These are phyloP conservation scores for Copidosoma aretas DNA, from an alignment of 2,888 invertebrate genomes.

Conservation along the genomic window DNA sequence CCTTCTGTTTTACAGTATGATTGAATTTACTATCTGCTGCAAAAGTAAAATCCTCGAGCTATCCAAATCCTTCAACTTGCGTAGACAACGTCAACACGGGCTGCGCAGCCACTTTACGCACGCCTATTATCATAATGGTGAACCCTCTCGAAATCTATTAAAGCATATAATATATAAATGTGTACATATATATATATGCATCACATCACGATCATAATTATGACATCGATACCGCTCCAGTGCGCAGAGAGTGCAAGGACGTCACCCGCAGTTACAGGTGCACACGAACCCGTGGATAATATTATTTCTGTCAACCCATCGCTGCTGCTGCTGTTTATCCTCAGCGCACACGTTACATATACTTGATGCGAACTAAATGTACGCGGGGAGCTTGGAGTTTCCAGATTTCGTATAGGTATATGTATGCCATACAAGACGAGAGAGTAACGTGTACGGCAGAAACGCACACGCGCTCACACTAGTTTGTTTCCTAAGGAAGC, in stretches of 20 bases:
- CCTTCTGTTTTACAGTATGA: no score
- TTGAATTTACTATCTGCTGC: no score
- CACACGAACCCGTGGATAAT: conserved; percentile 15
- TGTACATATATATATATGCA: background rate
- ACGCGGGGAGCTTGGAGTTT: conserved; percentile 12
- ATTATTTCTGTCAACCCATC: conserved; percentile 52
- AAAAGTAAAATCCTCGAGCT: no score
- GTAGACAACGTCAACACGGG: no score
- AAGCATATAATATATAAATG: no score
- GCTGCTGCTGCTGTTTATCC: conserved; percentile 48
- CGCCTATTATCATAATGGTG: no score
- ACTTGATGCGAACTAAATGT: conserved; percentile 48
- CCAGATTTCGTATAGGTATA: conserved; percentile 19
- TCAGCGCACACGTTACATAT: conserved; percentile 41
- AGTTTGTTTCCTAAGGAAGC: conserved; percentile 51
- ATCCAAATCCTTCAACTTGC: no score
- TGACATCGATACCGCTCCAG: background rate
- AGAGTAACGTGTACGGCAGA: no score
- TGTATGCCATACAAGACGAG: no score
- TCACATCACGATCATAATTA: background rate
- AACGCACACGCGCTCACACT: background rate
- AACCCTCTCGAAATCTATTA: no score
- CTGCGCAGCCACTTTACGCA: no score
- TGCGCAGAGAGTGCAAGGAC: background rate
- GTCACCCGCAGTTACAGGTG: conserved; percentile 9